Evolutionary conservation across 2,888 invertebrate genomes (phyloP).

Genomic region (Agrotis clavis): DNA sequence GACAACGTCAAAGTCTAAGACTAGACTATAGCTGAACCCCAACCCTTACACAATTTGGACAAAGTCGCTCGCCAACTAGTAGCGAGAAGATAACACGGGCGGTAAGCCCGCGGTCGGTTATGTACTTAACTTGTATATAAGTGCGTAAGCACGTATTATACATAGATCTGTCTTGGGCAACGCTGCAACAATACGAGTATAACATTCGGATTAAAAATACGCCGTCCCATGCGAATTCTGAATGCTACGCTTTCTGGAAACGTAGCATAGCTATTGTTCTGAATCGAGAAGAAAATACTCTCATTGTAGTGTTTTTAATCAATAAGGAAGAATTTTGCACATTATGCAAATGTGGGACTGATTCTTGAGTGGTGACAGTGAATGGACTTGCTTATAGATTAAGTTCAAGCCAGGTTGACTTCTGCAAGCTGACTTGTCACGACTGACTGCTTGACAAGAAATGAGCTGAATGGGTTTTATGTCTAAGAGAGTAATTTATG

Average conservation of each 20-base stretch:
- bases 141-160: conserved; percentile 3
- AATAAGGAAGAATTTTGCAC: background rate
- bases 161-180: conserved; percentile 24
- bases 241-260: background rate
- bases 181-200: conserved; percentile 59
- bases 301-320: background rate
- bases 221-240: background rate
- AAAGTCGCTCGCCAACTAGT: conserved; percentile 27
- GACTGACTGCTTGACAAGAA: too few species aligned
- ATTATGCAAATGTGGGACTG: too few species aligned
- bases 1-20: too few species aligned
- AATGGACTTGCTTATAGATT: too few species aligned
- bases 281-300: background rate
- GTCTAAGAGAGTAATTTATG: too few species aligned
- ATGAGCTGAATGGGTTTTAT: too few species aligned
- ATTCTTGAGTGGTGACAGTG: too few species aligned
- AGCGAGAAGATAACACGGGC: conserved; percentile 42
- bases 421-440: too few species aligned
- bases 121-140: conserved; percentile 40
- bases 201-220: conserved; percentile 38
- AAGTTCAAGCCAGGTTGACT: too few species aligned
- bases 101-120: conserved; percentile 27
- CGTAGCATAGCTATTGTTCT: conserved; percentile 3
- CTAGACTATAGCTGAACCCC: background rate
- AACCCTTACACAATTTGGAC: conserved; percentile 17